Base-by-base conservation (phyloP, 2,888 invertebrate genomes). In the Tenthredo scrophulariae region DNA sequence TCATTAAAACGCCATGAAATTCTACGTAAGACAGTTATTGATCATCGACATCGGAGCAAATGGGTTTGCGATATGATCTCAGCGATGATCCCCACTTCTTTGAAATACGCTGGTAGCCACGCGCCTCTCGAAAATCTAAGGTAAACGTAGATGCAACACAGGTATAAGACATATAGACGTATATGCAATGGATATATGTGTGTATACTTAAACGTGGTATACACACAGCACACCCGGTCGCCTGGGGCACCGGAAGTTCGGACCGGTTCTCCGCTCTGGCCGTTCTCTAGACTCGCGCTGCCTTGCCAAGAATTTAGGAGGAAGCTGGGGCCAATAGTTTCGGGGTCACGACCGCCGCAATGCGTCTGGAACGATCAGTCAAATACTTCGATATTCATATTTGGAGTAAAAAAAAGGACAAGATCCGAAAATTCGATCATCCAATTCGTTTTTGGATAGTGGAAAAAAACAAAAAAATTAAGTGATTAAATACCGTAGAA, bases 241-340 rank as follows among this genome's bases (percentile, higher is more conserved):
- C 77, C 33, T 10, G 37, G 65, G 43, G 40, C 80, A 40, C 80
- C 80, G 80, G 80, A 80, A 80, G 80, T 80, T 58, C 37, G 62
- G 80, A 80, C 80, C 80, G 80, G 80, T 80, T 80, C 80, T 80
- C 22, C 33, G 80, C 65, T 80, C 80, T 43, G 58, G 22, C 62
- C 40, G 62, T 80, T 80, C 80, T 29, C 77, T 18, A 50, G 77
- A 33, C 77, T 50, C 77, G 77, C 54, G 43, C 43, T 83, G 22
- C 83, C 83, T 83, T 83, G 83, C 37, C 83, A 83, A 67, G 83
- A 83, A 83, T 83, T 83, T 58, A n/a, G 83, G 65, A 83, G 83
- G 83, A 65, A 46, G 62, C 80, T 62, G 62, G 83, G 83, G 54
- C 67, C 33, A 37, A 80, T 80, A 26, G 33, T 37, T 80, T 62